Percentiles rank a stretch among this genome's conserved stretches.
Evolutionary conservation across 2,888 invertebrate genomes (phyloP).

Genomic region (Parapristionchus giblindavisi): DNA sequence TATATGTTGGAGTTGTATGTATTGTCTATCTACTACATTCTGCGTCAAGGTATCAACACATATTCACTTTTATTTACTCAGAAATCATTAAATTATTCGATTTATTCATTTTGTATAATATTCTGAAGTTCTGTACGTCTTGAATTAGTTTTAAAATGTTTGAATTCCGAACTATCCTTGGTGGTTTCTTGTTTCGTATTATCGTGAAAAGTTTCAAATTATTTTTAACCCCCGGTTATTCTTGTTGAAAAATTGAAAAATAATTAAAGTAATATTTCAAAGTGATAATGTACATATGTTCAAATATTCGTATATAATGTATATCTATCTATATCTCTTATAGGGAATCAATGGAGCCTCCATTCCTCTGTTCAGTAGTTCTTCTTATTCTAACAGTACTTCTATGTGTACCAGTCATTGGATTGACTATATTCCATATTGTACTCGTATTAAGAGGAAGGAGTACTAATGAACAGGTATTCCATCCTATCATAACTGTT

Average conservation of each 20-base stretch:
- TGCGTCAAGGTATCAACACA: conserved; percentile 80
- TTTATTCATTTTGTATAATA: too few relatives aligned
- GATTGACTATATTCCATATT: conserved; percentile 96
- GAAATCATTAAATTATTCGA: too few relatives aligned
- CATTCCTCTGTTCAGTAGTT: conserved; percentile 76
- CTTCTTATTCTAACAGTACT: conserved; percentile 89
- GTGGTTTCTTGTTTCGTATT: too few relatives aligned
- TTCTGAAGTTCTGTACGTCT: too few relatives aligned
- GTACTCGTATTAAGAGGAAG: conserved; percentile 93
- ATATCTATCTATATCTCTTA: background rate
- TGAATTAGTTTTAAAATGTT: too few relatives aligned
- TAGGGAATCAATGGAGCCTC: conserved; percentile 47
- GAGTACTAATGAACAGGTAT: conserved; percentile 95
- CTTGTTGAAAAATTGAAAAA: too few relatives aligned
- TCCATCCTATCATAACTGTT: background rate
- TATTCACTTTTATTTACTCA: background rate
- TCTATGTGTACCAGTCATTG: conserved; percentile 94
- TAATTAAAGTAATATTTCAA: background rate
- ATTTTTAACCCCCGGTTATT: too few relatives aligned
- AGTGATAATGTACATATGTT: background rate
- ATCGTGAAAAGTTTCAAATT: too few relatives aligned
- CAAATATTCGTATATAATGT: conserved; percentile 38
- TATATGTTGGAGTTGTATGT: conserved; percentile 92
- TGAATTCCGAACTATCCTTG: too few relatives aligned
- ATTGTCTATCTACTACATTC: conserved; percentile 84